Percentiles rank a stretch among this genome's conserved stretches.
phyloP scores from a whole-genome alignment of 2,113 vertebrate genomes.

The Craseonycteris thonglongyai region DNA sequence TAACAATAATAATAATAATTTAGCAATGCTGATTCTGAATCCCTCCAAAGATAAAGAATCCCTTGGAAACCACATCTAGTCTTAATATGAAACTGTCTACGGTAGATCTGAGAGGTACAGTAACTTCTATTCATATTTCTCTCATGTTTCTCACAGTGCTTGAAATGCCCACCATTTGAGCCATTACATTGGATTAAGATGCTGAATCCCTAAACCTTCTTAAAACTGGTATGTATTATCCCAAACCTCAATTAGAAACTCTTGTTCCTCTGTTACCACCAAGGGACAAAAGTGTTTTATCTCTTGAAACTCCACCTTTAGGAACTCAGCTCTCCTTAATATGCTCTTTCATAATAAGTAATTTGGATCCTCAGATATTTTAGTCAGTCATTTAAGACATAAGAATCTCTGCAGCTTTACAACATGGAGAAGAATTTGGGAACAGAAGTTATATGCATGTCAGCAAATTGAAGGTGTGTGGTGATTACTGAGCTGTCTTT shows the following conservation, averaged over 20 bases:
- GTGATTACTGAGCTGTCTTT: neutral
- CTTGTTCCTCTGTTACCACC: neutral
- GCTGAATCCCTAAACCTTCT: neutral
- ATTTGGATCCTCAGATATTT: neutral
- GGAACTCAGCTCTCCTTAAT: neutral
- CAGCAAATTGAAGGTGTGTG: neutral
- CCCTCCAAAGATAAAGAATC: neutral
- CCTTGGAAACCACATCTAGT: neutral
- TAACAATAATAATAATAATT: neutral
- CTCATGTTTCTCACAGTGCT: neutral
- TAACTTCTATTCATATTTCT: neutral
- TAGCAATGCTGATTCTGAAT: neutral
- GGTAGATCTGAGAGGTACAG: neutral
- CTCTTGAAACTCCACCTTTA: conserved; percentile 12
- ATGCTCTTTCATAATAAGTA: neutral
- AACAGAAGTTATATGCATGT: neutral
- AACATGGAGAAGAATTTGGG: neutral
- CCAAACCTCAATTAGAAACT: neutral
- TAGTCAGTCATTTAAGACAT: neutral
- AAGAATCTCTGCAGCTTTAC: neutral
- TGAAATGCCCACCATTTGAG: neutral
- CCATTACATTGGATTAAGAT: neutral
- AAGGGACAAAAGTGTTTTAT: neutral
- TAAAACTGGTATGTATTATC: neutral
- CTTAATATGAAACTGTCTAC: neutral